Evolutionary conservation across 2,113 vertebrate genomes (phyloP), one percentile per base, ranked within the genome.

Genomic region (Dicerorhinus sumatrensis): DNA sequence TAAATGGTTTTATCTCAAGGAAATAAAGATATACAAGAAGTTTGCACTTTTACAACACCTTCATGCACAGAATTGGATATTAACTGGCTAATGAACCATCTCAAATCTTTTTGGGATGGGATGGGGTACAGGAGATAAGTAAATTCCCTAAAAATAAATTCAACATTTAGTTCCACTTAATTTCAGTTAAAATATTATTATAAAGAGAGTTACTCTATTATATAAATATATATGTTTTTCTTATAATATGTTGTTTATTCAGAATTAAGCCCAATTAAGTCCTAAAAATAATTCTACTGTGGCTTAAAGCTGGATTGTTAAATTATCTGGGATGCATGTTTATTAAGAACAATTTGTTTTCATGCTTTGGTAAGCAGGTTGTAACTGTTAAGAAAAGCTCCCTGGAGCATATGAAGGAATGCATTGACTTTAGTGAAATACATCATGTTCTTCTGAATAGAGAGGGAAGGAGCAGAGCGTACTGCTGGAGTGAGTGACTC

Each of bases 331-430:
- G 27, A 70, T 46, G 36, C 10, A 11, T 0, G n/a, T 72, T 96
- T 81, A 92, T 81, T 87, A 89, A 94, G 76, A 88, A 54, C 54
- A 21, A 54, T 94, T 54, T 25, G 67, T 94, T 56, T 92, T 62
- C 56, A 3, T 54, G 75, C 65, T 56, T 65, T 39, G 36, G 36
- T 7, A 17, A 0, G 31, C 46, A 20, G 25, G 46, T 36, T n/a
- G 18, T 33, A 33, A 65, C n/a, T n/a, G 81, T 51, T 85, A 20
- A 48, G 94, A 63, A 60, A 84, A 58, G 36, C 39, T 91, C 54
- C 42, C 80, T 14, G 70, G 48, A 25, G 16, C 42, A 7, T 56
- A 29, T 54, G 46, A 75, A 94, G 56, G 65, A 33, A 7, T 5
- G n/a, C 17, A 4, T 4, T 14, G 27, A 62, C 42, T 33, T 42